phyloP scores from a whole-genome alignment of 1,140 invertebrate genomes.

The Ectropis grisescens region DNA sequence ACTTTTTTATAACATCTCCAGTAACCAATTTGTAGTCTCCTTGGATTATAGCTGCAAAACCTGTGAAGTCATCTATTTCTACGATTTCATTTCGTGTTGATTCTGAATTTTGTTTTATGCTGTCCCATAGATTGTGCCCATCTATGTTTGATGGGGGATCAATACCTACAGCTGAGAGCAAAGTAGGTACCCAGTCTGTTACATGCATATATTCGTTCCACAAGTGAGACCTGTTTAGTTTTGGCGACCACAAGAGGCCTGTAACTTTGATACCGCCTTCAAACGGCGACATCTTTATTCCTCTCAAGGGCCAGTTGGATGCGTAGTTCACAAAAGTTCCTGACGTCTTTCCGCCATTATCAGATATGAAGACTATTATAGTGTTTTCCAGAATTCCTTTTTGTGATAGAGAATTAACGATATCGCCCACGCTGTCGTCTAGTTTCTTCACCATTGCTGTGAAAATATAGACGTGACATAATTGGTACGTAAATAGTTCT shows the following conservation, averaged over 20 bases:
- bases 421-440: slow-evolving; percentile 86
- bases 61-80: slow-evolving; percentile 44
- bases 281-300: slow-evolving; percentile 85
- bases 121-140: slow-evolving; percentile 43
- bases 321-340: slow-evolving; percentile 82
- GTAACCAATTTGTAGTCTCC: slow-evolving; percentile 45
- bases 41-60: slow-evolving; percentile 30
- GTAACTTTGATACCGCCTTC: slow-evolving; percentile 86
- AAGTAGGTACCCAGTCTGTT: slow-evolving; percentile 89
- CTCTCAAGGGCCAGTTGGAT: slow-evolving; percentile 90
- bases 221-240: slow-evolving; percentile 72
- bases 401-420: slow-evolving; percentile 52
- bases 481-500: too few relatives aligned
- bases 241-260: slow-evolving; percentile 85
- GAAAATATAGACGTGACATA: slow-evolving; percentile 22
- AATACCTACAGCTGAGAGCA: slow-evolving; percentile 53
- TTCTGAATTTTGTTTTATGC: slow-evolving; percentile 23
- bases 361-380: slow-evolving; percentile 82
- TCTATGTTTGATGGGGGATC: slow-evolving; percentile 29
- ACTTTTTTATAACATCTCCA: slow-evolving; percentile 18
- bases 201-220: slow-evolving; percentile 86
- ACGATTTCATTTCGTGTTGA: slow-evolving; percentile 33
- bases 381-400: slow-evolving; percentile 72
- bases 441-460: slow-evolving; percentile 89
- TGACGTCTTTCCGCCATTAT: slow-evolving; percentile 85